Percentiles rank a stretch among this genome's conserved stretches.
phyloP scores from a whole-genome alignment of 2,113 vertebrate genomes.

The Sprattus sprattus region DNA sequence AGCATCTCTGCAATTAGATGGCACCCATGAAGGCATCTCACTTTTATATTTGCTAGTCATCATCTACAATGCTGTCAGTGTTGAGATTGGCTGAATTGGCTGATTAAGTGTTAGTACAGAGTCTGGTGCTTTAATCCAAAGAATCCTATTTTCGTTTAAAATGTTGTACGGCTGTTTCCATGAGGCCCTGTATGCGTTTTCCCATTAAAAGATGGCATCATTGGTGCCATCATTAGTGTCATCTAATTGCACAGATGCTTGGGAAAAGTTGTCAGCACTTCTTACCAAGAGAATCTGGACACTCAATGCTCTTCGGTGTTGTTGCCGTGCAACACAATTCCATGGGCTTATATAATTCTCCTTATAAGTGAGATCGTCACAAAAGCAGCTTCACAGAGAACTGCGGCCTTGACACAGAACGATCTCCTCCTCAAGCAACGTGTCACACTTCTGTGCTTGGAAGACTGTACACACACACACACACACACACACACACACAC shows the following conservation, averaged over 20 bases:
- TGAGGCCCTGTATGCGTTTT: background rate
- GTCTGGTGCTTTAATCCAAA: background rate
- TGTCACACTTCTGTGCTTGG: background rate
- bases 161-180: slow-evolving; percentile 26
- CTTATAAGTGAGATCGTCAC: background rate
- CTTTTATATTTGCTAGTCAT: background rate
- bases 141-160: slow-evolving; percentile 28
- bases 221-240: background rate
- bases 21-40: background rate
- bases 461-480: background rate
- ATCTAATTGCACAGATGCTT: background rate
- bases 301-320: background rate
- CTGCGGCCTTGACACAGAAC: background rate
- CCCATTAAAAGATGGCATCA: background rate
- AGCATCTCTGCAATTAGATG: background rate
- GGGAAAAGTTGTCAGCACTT: background rate
- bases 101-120: background rate
- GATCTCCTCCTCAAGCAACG: background rate
- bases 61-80: background rate
- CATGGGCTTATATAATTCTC: slow-evolving; percentile 8
- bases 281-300: background rate
- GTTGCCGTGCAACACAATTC: background rate
- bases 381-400: slow-evolving; percentile 1
- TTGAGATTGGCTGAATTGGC: background rate
- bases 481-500: no score